Conservation (phyloP, 2,113 vertebrate genomes). For the Camelus dromedarius region DNA sequence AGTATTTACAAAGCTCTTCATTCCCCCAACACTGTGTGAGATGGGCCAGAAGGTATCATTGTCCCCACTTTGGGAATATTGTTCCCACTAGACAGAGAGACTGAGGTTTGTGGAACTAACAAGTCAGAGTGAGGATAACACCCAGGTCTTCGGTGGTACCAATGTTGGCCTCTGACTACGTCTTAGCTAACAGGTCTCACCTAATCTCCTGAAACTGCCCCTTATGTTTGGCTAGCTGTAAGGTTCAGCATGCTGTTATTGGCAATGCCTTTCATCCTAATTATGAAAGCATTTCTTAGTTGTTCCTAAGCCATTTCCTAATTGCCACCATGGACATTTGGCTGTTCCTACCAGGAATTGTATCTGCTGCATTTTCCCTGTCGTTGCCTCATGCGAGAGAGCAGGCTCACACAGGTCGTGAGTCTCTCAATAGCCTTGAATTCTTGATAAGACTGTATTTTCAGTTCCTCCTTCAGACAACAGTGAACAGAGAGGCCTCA, state of each 20-base stretch:
- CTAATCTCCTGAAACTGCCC: not conserved
- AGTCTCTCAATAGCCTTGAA: not conserved
- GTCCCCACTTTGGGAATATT: not conserved
- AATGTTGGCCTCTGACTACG: not conserved
- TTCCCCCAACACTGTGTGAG: not conserved
- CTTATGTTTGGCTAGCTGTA: not conserved
- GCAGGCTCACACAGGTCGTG: not conserved
- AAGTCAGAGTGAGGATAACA: not conserved
- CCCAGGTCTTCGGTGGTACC: not conserved
- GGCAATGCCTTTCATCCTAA: not conserved
- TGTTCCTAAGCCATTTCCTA: not conserved
- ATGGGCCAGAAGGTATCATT: not conserved
- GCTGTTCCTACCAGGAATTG: not conserved
- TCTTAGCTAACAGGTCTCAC: not conserved
- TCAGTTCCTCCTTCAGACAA: not conserved
- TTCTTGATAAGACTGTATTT: not conserved
- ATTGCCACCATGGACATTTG: not conserved
- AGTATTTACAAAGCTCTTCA: not conserved
- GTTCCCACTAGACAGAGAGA: not conserved
- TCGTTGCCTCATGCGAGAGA: not conserved
- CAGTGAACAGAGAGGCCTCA: not conserved
- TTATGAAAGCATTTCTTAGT: not conserved
- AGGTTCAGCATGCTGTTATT: not conserved
- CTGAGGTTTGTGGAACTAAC: not conserved
- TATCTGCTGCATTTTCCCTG: not conserved